Conservation (phyloP, 2,797 vertebrate genomes). For the Hephaestus fuliginosus region DNA sequence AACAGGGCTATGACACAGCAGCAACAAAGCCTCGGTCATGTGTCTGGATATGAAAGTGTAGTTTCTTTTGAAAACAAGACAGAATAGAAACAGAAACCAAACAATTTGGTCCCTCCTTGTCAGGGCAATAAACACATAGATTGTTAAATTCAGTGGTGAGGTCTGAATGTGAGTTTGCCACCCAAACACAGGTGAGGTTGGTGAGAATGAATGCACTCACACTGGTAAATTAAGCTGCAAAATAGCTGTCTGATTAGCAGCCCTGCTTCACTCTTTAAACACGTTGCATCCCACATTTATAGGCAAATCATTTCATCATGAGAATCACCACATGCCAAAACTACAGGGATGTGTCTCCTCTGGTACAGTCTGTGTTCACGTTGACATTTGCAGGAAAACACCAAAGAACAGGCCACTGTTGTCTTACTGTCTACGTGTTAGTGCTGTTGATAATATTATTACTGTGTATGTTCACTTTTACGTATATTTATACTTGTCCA, state of each 20-base stretch:
- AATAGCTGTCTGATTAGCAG: slow-evolving; percentile 55
- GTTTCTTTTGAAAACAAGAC: slow-evolving; percentile 23
- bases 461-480: no score
- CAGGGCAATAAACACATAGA: not conserved
- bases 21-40: slow-evolving; percentile 28
- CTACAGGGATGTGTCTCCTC: no score
- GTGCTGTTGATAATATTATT: no score
- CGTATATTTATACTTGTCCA: no score
- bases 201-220: slow-evolving; percentile 47
- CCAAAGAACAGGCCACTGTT: slow-evolving; percentile 51
- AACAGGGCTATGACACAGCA: slow-evolving; percentile 46
- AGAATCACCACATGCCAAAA: not conserved
- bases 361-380: not conserved
- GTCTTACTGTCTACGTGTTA: no score
- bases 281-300: not conserved
- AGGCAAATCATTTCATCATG: not conserved
- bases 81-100: slow-evolving; percentile 74
- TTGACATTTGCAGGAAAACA: slow-evolving; percentile 25
- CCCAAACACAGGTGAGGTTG: slow-evolving; percentile 28
- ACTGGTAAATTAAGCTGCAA: slow-evolving; percentile 35
- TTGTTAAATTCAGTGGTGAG: not conserved
- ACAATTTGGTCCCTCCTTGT: not conserved
- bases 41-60: slow-evolving; percentile 22
- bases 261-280: slow-evolving; percentile 27
- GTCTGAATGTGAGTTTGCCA: not conserved